Conservation (phyloP, 1,140 invertebrate genomes). For the Drosophila sucinea region DNA sequence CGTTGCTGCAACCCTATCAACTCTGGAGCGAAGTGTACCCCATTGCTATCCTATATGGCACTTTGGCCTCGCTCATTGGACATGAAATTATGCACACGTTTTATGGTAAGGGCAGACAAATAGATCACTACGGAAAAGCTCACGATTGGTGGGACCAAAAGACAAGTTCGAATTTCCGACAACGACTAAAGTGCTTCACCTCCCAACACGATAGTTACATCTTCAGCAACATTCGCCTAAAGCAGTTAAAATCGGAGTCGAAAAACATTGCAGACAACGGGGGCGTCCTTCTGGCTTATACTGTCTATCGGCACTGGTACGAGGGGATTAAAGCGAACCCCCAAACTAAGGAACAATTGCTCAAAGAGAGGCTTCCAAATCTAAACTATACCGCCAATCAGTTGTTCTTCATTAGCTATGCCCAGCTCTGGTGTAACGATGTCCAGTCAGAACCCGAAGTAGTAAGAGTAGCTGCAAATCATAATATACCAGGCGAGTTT, state of each 20-base stretch:
- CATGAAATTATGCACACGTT: conserved; percentile 89
- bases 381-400: conserved; percentile 86
- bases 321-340: conserved; percentile 36
- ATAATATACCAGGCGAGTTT: conserved; percentile 84
- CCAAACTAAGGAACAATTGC: conserved; percentile 27
- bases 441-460: conserved; percentile 27
- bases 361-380: conserved; percentile 83
- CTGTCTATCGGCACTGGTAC: conserved; percentile 85
- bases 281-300: conserved; percentile 86
- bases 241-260: conserved; percentile 43
- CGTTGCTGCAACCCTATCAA: conserved; percentile 67
- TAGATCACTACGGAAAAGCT: conserved; percentile 92
- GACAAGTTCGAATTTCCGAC: conserved; percentile 49
- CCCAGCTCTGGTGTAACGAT: conserved; percentile 84
- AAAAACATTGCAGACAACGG: conserved; percentile 90
- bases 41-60: conserved; percentile 84
- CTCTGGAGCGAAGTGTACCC: conserved; percentile 68
- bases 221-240: conserved; percentile 44
- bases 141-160: conserved; percentile 67
- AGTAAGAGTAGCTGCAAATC: conserved; percentile 79
- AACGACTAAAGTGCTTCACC: conserved; percentile 57
- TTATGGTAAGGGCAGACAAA: conserved; percentile 89
- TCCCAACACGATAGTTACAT: conserved; percentile 61
- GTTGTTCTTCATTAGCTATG: conserved; percentile 90
- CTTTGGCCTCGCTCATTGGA: conserved; percentile 87